These are phyloP conservation scores for Drosophila subpulchrella DNA, from an alignment of 1,140 invertebrate species.

Conservation along the genomic window DNA sequence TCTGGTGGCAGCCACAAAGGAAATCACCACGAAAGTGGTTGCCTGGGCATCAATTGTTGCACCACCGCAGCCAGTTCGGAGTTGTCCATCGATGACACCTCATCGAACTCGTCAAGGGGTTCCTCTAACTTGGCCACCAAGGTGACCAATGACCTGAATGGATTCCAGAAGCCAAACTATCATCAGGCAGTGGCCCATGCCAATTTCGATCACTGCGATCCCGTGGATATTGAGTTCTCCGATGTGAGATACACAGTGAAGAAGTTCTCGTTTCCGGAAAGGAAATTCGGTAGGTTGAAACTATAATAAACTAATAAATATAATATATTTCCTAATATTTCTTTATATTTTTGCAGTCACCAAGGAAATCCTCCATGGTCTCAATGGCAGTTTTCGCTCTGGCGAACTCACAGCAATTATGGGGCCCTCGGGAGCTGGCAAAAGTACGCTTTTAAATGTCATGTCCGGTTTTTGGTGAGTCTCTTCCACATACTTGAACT, in stretches of 20 bases:
- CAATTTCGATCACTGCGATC: slow-evolving; percentile 80
- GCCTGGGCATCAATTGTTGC: slow-evolving; percentile 75
- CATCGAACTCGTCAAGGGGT: slow-evolving; percentile 49
- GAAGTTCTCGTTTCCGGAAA: slow-evolving; percentile 78
- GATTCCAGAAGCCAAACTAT: slow-evolving; percentile 34
- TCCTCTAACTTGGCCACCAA: slow-evolving; percentile 34
- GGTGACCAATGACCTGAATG: slow-evolving; percentile 70
- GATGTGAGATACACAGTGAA: slow-evolving; percentile 87
- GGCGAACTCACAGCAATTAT: slow-evolving; percentile 90
- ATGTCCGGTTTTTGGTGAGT: slow-evolving; percentile 87
- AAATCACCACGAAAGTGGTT: slow-evolving; percentile 32
- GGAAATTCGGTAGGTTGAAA: slow-evolving; percentile 71
- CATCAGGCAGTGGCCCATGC: slow-evolving; percentile 48
- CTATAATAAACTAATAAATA: not conserved
- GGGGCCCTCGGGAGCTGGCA: slow-evolving; percentile 92
- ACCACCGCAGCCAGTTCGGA: slow-evolving; percentile 67
- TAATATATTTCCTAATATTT: not conserved
- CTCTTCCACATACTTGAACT: slow-evolving; percentile 7
- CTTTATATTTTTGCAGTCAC: slow-evolving; percentile 75
- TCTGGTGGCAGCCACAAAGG: slow-evolving; percentile 35
- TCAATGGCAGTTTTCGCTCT: slow-evolving; percentile 86
- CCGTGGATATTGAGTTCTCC: slow-evolving; percentile 88
- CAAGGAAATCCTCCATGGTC: slow-evolving; percentile 88
- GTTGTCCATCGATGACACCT: slow-evolving; percentile 71
- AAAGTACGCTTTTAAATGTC: slow-evolving; percentile 89